Conservation (phyloP, 2,797 vertebrate genomes). For the Rousettus madagascariensis region DNA sequence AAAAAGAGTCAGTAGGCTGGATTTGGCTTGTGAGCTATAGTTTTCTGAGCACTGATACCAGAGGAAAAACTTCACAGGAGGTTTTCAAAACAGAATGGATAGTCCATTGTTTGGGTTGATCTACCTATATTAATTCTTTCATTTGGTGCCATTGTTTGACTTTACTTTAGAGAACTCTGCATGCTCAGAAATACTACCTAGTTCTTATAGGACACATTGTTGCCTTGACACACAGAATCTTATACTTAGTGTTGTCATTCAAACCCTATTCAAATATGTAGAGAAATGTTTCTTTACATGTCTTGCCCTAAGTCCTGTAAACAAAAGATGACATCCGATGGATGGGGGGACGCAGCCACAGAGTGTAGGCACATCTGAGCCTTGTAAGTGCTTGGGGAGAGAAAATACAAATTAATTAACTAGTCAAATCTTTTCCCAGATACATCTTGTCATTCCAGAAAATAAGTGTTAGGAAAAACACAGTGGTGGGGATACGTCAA, state of each 20-base stretch:
- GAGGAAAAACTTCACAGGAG: neutral
- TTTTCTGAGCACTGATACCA: neutral
- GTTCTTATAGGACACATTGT: neutral
- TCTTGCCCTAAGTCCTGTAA: neutral
- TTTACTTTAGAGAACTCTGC: neutral
- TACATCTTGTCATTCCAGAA: neutral
- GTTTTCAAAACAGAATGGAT: neutral
- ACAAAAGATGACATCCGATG: neutral
- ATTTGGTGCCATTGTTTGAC: neutral
- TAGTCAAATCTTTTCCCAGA: neutral
- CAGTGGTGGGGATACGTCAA: neutral
- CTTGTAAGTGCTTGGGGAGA: neutral
- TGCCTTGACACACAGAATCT: neutral
- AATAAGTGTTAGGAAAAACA: neutral
- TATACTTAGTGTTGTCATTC: neutral
- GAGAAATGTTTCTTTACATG: neutral
- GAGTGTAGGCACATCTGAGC: neutral
- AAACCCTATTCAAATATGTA: neutral
- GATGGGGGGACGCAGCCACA: too few species aligned
- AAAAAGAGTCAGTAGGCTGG: neutral
- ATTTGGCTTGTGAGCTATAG: neutral
- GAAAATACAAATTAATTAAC: constrained; percentile 51
- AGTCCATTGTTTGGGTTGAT: neutral
- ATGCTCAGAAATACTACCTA: neutral
- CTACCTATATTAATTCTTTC: neutral